These are phyloP conservation scores for Umimayanthus kanabou DNA, from an alignment of 92 coral and sea anemone species.

Conservation along the genomic window DNA sequence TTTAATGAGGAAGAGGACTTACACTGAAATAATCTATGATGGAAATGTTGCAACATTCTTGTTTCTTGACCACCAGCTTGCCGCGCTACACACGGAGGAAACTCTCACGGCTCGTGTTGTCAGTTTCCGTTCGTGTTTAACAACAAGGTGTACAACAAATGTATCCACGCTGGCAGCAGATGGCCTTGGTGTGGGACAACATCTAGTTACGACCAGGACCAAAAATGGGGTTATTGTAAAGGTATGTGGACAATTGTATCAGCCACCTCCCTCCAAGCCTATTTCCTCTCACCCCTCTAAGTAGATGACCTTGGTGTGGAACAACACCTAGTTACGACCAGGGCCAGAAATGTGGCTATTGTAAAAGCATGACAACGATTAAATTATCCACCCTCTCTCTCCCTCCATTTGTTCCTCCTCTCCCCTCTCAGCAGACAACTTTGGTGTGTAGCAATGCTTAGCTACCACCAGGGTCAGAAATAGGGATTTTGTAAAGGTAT, in stretches of 20 bases:
- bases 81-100: conserved; percentile 90
- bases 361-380: conserved; percentile 50
- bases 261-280: not conserved
- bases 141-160: conserved; percentile 74
- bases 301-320: not conserved
- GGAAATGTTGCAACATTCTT: not conserved
- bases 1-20: too few relatives aligned
- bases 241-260: conserved; percentile 8
- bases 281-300: not conserved
- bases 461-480: too few relatives aligned
- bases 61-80: conserved; percentile 56
- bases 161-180: conserved; percentile 71
- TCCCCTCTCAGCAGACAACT: too few relatives aligned
- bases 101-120: conserved; percentile 82
- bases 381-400: too few relatives aligned
- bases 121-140: conserved; percentile 92
- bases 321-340: conserved; percentile 55
- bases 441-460: too few relatives aligned
- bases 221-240: conserved; percentile 93
- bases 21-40: not conserved
- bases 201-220: conserved; percentile 77
- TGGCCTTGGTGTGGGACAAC: conserved; percentile 96
- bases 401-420: too few relatives aligned
- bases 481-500: too few relatives aligned
- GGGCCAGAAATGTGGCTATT: conserved; percentile 88